A percentile compares a stretch with the other conserved stretches of the same genome.
phyloP scores from a whole-genome alignment of 2,113 vertebrate species.

The Chloropsis cyanopogon region DNA sequence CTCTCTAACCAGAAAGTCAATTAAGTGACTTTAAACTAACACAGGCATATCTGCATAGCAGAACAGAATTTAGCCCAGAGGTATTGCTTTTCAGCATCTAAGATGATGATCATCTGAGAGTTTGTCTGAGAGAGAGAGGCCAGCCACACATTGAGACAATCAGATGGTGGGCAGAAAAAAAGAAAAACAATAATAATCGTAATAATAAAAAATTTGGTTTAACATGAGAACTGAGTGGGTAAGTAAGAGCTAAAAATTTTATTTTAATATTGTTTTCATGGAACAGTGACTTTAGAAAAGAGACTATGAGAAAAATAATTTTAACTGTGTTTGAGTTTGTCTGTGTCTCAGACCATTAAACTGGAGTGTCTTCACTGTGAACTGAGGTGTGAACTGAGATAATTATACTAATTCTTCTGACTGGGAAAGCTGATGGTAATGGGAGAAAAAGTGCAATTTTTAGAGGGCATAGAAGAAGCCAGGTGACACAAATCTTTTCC shows the following conservation, averaged over 20 bases:
- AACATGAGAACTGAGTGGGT: background rate
- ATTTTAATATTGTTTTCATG: background rate
- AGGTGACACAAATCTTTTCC: background rate
- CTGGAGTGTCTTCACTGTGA: conserved; percentile 40
- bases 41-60: background rate
- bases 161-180: background rate
- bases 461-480: background rate
- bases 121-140: background rate
- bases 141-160: background rate
- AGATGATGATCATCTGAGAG: background rate
- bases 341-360: conserved; percentile 47
- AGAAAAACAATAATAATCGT: no score
- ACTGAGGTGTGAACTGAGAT: conserved; percentile 52
- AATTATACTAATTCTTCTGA: conserved; percentile 59
- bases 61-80: background rate
- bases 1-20: conserved; percentile 23
- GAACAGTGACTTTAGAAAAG: background rate
- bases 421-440: background rate
- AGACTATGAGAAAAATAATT: conserved; percentile 6
- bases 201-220: background rate
- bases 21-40: conserved; percentile 1
- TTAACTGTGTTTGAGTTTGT: conserved; percentile 29
- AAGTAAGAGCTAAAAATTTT: background rate
- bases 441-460: background rate
- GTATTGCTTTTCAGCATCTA: background rate